Base-by-base conservation (phyloP, 2,113 vertebrate species). In the Sinosuthora webbiana region DNA sequence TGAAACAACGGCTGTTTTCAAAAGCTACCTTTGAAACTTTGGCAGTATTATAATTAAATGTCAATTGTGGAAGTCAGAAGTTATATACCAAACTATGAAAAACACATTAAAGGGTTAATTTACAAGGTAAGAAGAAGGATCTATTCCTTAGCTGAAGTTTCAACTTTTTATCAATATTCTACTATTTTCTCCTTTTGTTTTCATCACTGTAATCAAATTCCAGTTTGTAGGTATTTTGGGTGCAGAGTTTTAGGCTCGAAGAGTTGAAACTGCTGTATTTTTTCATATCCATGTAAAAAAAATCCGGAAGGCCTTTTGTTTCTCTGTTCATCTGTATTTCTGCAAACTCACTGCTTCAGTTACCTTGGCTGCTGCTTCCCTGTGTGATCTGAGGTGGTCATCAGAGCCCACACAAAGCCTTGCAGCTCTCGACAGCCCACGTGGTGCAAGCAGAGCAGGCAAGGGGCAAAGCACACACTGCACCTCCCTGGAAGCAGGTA, bases 401-500 rank as follows among this genome's bases (percentile, higher is more conserved):
- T 28, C 44, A 57, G 53, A 83, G 53, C n/a, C 44, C 2, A 0
- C 33, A 65, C 31, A 56, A 84, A 88, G 8, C 19, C 27, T 13
- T 37, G 9, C n/a, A 5, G 0, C 0, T 60, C 69, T 41, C 6
- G 0, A 30, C 44, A 81, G 41, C 60, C 31, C 3, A 0, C 17
- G 33, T 0, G 0, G 9, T 15, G 35, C 17, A 55, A 71, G 31
- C 33, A 68, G 67, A 64, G 37, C 10, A 75, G 37, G 28, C n/a
- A 53, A 21, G 41, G 9, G 15, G 21, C 56, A 81, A 64, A 89
- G 63, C 15, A 83, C 31, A 28, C 14, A 0, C 27, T 67, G 24
- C 6, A 3, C 2, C 73, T 50, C 13, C 8, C 47, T 5, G 2
- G 7, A n/a, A 59, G 4, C 56, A 44, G 24, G 8, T 2, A 1